These are phyloP conservation scores for Rhynchopsitta pachyrhyncha DNA, from an alignment of 2,113 vertebrate genomes.

Conservation along the genomic window DNA sequence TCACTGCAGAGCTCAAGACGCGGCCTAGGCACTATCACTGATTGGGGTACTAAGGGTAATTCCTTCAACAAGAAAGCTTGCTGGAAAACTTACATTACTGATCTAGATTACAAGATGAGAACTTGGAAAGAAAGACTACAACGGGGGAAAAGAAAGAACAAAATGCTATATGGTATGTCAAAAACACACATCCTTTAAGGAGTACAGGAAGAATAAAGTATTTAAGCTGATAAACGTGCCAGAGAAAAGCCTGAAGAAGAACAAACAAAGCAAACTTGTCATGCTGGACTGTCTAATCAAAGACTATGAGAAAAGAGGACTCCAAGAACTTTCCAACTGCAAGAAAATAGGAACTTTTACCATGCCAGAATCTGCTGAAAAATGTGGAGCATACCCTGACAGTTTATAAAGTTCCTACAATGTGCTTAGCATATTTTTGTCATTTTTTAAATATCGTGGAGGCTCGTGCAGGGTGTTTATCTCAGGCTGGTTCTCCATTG, in stretches of 20 bases:
- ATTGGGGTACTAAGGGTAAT: not conserved
- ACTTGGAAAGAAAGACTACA: not conserved
- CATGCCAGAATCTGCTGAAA: not conserved
- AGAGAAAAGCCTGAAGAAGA: not conserved
- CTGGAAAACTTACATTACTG: not conserved
- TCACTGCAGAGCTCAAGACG: fast-evolving
- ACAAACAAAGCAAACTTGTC: not conserved
- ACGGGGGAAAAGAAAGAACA: not conserved
- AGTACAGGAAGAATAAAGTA: not conserved
- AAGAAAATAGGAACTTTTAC: not conserved
- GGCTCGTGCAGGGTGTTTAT: not conserved
- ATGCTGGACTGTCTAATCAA: not conserved
- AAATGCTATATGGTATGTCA: not conserved
- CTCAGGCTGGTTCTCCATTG: not conserved
- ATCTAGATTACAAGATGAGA: not conserved
- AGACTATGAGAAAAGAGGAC: not conserved
- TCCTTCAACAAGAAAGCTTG: not conserved
- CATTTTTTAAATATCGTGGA: not conserved
- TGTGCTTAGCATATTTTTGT: not conserved
- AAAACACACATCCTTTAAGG: not conserved
- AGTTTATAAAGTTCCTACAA: not conserved
- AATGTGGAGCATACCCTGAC: fast-evolving
- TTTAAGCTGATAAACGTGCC: not conserved
- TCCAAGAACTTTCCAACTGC: not conserved
- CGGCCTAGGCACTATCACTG: fast-evolving